Evolutionary conservation across 2,113 vertebrate species (phyloP), one percentile per base, ranked within the genome.

Genomic region (Percina caprodes): DNA sequence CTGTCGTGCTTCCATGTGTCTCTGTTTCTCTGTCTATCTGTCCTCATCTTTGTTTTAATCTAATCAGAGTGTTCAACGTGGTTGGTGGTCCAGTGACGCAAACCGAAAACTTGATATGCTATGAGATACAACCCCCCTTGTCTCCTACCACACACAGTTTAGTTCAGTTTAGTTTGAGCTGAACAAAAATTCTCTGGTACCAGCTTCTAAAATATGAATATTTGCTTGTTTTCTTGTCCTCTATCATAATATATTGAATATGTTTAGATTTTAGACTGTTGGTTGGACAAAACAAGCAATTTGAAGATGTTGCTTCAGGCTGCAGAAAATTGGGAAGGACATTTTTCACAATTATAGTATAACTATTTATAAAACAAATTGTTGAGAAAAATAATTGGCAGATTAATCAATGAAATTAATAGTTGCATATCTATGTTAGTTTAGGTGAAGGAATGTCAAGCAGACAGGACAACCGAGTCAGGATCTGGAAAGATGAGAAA

Each of bases 11-110:
- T 56, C 55, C 13, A 5, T 68, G 7, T 4, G 26, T 61, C 51
- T 35, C 45, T 13, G 35, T 42, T 63, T 80, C 60, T 10, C 48
- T 9, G 24, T 70, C 74, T 73, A 30, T 88, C 86, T 56, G 15
- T 86, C 54, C 54, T 76, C 69, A 84, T 91, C 87, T 87, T 61
- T 59, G 26, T 60, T 86, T 84, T 60, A 71, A 86, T 91, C 91
- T 88, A 74, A 86, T 79, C 61, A 54, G 77, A 88, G 85, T 62
- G 6, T 72, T 82, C 3, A 11, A 33, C 26, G 13, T 54, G 69
- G 86, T 85, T 83, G 87, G 89, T 91, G 87, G 86, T 68, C 84
- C 55, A 24, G 55, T 77, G 63, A 69, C 30, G 51, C 79, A 74
- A 68, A 48, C 60, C 1, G 1, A 85, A 74, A 85, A 89, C 84